These are phyloP conservation scores for Sorex maritimensis DNA, from an alignment of 2,797 vertebrate genomes.

Conservation along the genomic window DNA sequence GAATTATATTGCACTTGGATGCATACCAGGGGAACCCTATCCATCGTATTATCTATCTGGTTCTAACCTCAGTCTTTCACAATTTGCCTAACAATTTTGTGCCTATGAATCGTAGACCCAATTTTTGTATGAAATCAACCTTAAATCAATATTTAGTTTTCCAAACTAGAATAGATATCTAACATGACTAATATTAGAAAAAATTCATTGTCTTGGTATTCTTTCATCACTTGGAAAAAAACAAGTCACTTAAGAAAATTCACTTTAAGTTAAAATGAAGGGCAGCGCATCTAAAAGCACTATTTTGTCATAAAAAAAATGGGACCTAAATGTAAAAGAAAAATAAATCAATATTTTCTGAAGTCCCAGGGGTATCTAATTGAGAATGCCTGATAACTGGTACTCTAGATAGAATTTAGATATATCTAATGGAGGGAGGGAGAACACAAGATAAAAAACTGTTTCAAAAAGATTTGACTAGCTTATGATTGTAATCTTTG, in stretches of 20 bases:
- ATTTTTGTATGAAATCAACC: neutral
- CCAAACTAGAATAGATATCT: neutral
- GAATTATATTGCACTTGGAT: no score
- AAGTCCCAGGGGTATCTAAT: no score
- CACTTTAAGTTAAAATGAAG: conserved; percentile 28
- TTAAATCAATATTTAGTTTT: neutral
- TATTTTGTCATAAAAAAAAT: no score
- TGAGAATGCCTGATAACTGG: no score
- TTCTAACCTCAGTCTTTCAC: no score
- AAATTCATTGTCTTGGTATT: neutral
- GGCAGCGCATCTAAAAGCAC: neutral
- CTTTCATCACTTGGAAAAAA: neutral
- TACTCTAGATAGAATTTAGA: neutral
- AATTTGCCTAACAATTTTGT: neutral
- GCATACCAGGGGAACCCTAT: no score
- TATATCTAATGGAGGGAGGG: neutral
- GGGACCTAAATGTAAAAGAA: neutral
- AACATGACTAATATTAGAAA: neutral
- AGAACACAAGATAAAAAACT: neutral
- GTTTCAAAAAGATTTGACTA: neutral
- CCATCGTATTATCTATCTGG: no score
- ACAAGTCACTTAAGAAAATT: neutral
- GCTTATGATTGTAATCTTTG: neutral
- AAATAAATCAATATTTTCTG: neutral
- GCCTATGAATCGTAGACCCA: neutral